Base-by-base conservation (phyloP, 64 coral and sea anemone genomes). In the Actinia equina region DNA sequence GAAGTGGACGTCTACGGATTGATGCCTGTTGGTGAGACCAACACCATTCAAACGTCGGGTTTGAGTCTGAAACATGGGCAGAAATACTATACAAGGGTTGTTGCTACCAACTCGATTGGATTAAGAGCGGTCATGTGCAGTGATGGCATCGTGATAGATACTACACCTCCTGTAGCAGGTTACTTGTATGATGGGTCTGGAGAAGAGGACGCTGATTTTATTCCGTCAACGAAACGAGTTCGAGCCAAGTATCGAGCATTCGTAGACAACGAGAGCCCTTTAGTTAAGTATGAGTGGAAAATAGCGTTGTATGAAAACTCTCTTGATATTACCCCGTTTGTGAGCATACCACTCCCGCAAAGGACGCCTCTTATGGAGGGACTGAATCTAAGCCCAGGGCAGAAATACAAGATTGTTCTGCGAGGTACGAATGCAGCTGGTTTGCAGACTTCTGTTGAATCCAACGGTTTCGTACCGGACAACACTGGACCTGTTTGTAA, bases 141-240 rank as follows among this genome's bases (percentile, higher is more conserved):
- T 78, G 88, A 99, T 91, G 97, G 97, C 17, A 54, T 99, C 25
- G 86, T 90, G 44, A 85, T 99, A 83, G 97, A 99, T 74, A 99
- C 80, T 43, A 99, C 97, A 8, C 88, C 97, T 16, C 97, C 97
- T 9, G 55, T 93, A 19, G 82, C 93, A 6, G 90, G 94, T 4
- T 55, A 86, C 77, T 85, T 99, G 52, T 89, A 92, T 71, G 90
- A 94, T 86, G 90, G 94, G 17, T 71, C 91, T 4, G 97, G 91
- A 17, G 81, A 91, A 25, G 41, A 81, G 0, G 97, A 92, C 52
- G 88, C 97, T 17, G 65, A 86, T 17, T 99, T 85, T 88, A 17
- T 99, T 6, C 97, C 97, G 17, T 99, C 97, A 3, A 61, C 83
- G 10, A 88, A 86, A 80, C 90, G 97, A 78, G 88, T 99, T 19